A percentile compares a stretch with the other conserved stretches of the same genome.
phyloP scores from a whole-genome alignment of 2,113 vertebrate genomes.

The Aix galericulata region DNA sequence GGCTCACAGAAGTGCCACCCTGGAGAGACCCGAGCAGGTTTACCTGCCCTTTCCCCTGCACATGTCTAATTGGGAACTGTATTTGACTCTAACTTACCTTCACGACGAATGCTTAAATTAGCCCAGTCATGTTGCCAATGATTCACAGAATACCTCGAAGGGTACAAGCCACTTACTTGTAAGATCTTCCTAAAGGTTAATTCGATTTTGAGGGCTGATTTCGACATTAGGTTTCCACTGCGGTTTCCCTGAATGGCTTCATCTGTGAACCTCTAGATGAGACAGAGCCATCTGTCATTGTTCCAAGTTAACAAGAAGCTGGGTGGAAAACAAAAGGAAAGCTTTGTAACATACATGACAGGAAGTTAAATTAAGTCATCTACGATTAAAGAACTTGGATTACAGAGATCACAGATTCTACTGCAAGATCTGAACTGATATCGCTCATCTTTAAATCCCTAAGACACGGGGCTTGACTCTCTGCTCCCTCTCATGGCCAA shows the following conservation, averaged over 20 bases:
- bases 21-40: background rate
- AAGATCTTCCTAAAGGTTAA: slow-evolving; percentile 2
- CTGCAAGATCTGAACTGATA: background rate
- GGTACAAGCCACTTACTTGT: background rate
- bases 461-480: fast-evolving
- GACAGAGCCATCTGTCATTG: background rate
- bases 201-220: background rate
- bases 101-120: background rate
- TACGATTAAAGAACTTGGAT: background rate
- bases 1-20: background rate
- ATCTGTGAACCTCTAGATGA: background rate
- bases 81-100: background rate
- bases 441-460: background rate
- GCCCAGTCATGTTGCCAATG: background rate
- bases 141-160: background rate
- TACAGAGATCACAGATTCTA: background rate
- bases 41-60: background rate
- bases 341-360: background rate
- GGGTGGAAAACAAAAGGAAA: background rate
- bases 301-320: background rate
- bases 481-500: background rate
- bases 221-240: background rate
- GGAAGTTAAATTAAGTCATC: background rate
- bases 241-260: background rate
- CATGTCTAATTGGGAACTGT: fast-evolving